Evolutionary conservation across 2,888 invertebrate species (phyloP), one percentile per base, ranked within the genome.

Genomic region (Pollenia amentaria): DNA sequence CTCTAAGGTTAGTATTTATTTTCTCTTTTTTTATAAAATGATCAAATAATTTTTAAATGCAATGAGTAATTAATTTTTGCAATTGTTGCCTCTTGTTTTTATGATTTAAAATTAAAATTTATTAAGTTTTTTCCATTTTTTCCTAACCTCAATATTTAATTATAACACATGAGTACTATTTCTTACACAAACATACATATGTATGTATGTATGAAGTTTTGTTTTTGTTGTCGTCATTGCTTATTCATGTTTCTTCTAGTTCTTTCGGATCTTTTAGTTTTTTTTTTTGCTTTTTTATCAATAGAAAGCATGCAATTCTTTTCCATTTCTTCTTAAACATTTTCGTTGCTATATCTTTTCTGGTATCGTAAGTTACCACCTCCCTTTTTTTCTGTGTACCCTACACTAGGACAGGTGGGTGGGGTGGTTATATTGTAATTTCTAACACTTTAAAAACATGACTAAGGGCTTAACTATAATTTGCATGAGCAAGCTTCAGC

Each of bases 1-100:
- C 89, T 97, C 97, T 87, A 98, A 98, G 96, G 98, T 97, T 89
- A 88, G 93, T 89, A 62, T 70, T 57, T 1, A 21, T 77, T 40
- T 75, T 12, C 21, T 48, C 11, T 38, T 14, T 29, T 16, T n/a
- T 14, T 11, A 14, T 29, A 57, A 29, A 29, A 8, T 55, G 6
- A 29, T 29, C n/a, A 3, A 14, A 57, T 8, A 8, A n/a, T 62
- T 40, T 38, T 62, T 40, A 10, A 62, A 40, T n/a, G 11, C 55
- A 62, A 62, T 62, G 29, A 29, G 29, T 29, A 29, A 29, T 29
- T 29, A 29, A 29, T 29, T 29, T 29, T 10, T 57, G 6, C 42
- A 64, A 40, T 73, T 55, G 8, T 46, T 53, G 42, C 9, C 38
- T 64, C 38, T 60, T 62, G 6, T 46, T 62, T 42, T 16, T 29